A percentile compares a stretch with the other conserved stretches of the same genome.
Conservation (phyloP, 2,888 invertebrate species). For the Rhingia campestris region DNA sequence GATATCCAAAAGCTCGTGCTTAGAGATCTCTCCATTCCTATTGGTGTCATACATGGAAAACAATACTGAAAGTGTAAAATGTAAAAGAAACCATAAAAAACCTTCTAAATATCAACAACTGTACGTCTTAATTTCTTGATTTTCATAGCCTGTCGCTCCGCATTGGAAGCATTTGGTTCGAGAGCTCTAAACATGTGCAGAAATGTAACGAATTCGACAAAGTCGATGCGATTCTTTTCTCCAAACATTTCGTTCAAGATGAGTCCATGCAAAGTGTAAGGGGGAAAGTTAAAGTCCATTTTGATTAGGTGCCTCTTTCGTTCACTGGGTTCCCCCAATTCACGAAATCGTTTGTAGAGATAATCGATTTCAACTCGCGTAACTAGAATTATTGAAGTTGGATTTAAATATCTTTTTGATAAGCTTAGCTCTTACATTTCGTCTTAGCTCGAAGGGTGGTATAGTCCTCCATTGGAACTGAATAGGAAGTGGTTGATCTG, state of each 20-base stretch:
- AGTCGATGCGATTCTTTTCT: constrained; percentile 29
- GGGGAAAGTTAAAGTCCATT: constrained; percentile 27
- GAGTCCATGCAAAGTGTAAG: constrained; percentile 11
- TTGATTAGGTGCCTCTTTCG: constrained; percentile 6
- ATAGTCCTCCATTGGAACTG: constrained; percentile 35
- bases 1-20: constrained; percentile 74
- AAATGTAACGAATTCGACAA: constrained; percentile 48
- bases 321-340: constrained; percentile 7
- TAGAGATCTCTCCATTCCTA: constrained; percentile 65
- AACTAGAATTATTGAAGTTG: constrained; percentile 13
- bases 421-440: constrained; percentile 8
- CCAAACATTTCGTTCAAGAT: constrained; percentile 54
- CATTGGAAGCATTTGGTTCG: neutral
- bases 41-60: constrained; percentile 74
- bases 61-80: constrained; percentile 50
- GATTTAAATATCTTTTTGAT: neutral
- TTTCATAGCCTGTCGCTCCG: neutral
- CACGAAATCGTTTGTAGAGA: constrained; percentile 34
- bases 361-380: constrained; percentile 44
- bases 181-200: constrained; percentile 27
- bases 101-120: neutral
- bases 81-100: neutral
- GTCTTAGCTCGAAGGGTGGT: constrained; percentile 2
- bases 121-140: constrained; percentile 21
- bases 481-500: neutral